Base-by-base conservation (phyloP, 2,797 vertebrate species). In the Eleutherodactylus coqui region DNA sequence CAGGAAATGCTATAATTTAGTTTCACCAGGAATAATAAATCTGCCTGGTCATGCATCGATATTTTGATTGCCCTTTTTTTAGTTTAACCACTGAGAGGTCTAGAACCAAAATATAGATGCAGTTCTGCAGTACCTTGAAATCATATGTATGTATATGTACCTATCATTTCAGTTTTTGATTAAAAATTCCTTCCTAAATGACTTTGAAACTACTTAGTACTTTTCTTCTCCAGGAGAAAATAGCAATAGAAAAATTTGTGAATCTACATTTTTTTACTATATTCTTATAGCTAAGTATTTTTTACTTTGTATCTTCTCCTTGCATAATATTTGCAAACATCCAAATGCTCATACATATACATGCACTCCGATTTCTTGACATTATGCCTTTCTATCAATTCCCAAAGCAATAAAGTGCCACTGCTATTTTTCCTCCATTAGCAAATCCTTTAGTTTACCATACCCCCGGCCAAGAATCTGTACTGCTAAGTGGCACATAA, bases 301-400 rank as follows among this genome's bases (percentile, higher is more conserved):
- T 60, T 36, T 49, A 75, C 58, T 77, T 82, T 82, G 60, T 51
- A 36, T 82, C 58, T 60, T 60, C 41, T 41, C 14, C 21, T 55
- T 78, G 38, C 38, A 77, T 72, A 77, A 82, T 82, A 64, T 86
- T 41, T 86, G 62, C 73, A 83, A 67, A 58, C 49, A 67, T 72
- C 21, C 38, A 36, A 86, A 79, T 70, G 41, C 43, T 64, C 55
- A 76, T 62, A 77, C 55, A 64, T 84, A 84, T 62, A 84, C 86
- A 87, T 83, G 75, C 62, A 58, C 58, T 64, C 78, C 43, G n/a
- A 75, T 80, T 84, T 87, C 82, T 80, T 84, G 82, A 87, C 76
- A 84, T 87, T 87, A 83, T 73, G 75, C 53, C 75, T 87, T 72
- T 87, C 27, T 60, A 87, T 87, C 82, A 84, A 84, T 87, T 87